Conservation (phyloP, 2,113 vertebrate species). For the Rallus limicola region DNA sequence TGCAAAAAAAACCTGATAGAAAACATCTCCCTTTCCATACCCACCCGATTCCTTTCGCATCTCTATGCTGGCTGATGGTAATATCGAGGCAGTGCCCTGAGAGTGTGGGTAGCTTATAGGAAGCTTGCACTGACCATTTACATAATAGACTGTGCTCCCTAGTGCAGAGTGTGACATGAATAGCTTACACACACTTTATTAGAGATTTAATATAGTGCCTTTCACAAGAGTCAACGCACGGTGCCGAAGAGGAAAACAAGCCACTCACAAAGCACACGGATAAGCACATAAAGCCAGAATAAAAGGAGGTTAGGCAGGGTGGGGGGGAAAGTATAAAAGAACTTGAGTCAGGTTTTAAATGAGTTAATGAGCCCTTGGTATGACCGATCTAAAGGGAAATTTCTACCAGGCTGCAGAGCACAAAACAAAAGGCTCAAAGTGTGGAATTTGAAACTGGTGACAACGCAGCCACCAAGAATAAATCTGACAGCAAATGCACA, state of each 20-base stretch:
- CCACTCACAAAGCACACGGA: not conserved
- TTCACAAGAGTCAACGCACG: slow-evolving; percentile 22
- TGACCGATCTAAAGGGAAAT: not conserved
- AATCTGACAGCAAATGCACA: not conserved
- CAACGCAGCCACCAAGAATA: not conserved
- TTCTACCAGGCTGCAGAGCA: not conserved
- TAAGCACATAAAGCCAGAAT: slow-evolving; percentile 12
- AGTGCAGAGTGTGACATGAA: slow-evolving; percentile 37
- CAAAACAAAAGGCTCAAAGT: not conserved
- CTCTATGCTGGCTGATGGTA: not conserved
- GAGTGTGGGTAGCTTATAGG: not conserved
- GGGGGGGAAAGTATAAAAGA: not conserved
- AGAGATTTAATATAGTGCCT: slow-evolving; percentile 5
- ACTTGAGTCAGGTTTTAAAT: not conserved
- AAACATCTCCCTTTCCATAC: not conserved
- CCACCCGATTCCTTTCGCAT: not conserved
- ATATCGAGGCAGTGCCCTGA: not conserved
- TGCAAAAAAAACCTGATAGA: not conserved
- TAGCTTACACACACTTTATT: slow-evolving; percentile 17
- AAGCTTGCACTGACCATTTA: slow-evolving; percentile 22
- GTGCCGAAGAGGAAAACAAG: not conserved
- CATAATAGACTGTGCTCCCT: slow-evolving; percentile 32
- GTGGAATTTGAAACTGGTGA: not conserved
- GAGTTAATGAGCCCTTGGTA: not conserved
- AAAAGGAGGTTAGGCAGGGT: slow-evolving; percentile 15